Percentiles rank a stretch among this genome's conserved stretches.
phyloP scores from a whole-genome alignment of 2,113 vertebrate genomes.

The Taurulus bubalis region DNA sequence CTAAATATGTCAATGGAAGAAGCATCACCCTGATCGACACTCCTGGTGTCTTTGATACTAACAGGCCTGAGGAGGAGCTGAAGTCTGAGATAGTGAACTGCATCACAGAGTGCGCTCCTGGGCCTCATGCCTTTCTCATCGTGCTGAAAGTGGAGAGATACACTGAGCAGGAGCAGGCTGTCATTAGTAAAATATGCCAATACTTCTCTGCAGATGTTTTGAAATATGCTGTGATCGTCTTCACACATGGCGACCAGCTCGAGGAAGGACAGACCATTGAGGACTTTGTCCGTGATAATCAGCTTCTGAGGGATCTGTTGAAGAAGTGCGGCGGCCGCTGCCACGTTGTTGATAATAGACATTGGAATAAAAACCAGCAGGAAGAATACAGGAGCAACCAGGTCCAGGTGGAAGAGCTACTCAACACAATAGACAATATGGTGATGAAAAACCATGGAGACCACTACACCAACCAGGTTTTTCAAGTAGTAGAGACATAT shows the following conservation, averaged over 20 bases:
- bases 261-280: slow-evolving; percentile 20
- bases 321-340: slow-evolving; percentile 51
- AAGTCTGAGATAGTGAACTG: slow-evolving; percentile 47
- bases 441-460: slow-evolving; percentile 14
- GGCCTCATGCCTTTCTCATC: slow-evolving; percentile 69
- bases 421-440: slow-evolving; percentile 59
- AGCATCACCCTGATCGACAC: slow-evolving; percentile 67
- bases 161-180: slow-evolving; percentile 40
- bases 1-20: slow-evolving; percentile 17
- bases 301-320: slow-evolving; percentile 41
- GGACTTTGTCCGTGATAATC: slow-evolving; percentile 41
- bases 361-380: slow-evolving; percentile 43
- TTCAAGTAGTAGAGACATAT: slow-evolving; percentile 9
- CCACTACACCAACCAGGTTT: slow-evolving; percentile 53
- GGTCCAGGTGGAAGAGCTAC: slow-evolving; percentile 43
- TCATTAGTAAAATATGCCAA: background rate
- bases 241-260: slow-evolving; percentile 65
- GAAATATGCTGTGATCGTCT: slow-evolving; percentile 54
- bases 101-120: slow-evolving; percentile 56
- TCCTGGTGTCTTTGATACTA: slow-evolving; percentile 62
- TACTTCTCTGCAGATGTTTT: slow-evolving; percentile 58
- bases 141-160: slow-evolving; percentile 58
- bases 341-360: slow-evolving; percentile 66
- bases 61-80: slow-evolving; percentile 15
- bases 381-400: slow-evolving; percentile 45